Percentiles rank a stretch among this genome's conserved stretches.
Conservation (phyloP, 2,888 invertebrate genomes). For the Athalia rosae region DNA sequence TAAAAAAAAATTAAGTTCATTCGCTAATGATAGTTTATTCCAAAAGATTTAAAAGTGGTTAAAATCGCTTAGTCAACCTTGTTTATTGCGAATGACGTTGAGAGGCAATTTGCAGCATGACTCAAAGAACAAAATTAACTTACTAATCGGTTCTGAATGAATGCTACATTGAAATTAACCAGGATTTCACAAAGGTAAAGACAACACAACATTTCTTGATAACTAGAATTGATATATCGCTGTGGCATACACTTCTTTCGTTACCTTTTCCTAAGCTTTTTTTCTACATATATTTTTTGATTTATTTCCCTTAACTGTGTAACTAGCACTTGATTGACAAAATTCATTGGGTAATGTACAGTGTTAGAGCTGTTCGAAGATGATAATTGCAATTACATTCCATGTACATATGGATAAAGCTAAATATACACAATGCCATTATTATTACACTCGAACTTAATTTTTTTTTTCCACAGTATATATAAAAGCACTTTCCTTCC, state of each 20-base stretch:
- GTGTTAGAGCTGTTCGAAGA: conserved; percentile 29
- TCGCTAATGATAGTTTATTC: not conserved
- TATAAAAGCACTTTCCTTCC: conserved; percentile 34
- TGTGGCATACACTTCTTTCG: conserved; percentile 47
- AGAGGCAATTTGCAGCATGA: conserved; percentile 32
- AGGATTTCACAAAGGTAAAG: conserved; percentile 74
- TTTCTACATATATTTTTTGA: conserved; percentile 31
- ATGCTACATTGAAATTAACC: conserved; percentile 73
- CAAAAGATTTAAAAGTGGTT: not conserved
- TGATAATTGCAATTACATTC: conserved; percentile 36
- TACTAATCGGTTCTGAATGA: conserved; percentile 73
- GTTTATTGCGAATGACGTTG: conserved; percentile 30
- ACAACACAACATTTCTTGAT: conserved; percentile 70
- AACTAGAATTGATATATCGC: conserved; percentile 49
- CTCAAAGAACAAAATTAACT: conserved; percentile 65
- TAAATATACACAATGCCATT: conserved; percentile 46
- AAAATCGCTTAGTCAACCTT: not conserved
- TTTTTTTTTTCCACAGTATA: conserved; percentile 18
- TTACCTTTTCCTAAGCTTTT: conserved; percentile 43
- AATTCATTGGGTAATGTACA: conserved; percentile 37
- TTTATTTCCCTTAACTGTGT: conserved; percentile 47
- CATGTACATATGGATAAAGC: conserved; percentile 36
- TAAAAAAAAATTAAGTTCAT: not conserved
- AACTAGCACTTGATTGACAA: conserved; percentile 47
- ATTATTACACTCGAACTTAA: conserved; percentile 39